Conservation (phyloP, 2,888 invertebrate species). For the Ectemnius lituratus region DNA sequence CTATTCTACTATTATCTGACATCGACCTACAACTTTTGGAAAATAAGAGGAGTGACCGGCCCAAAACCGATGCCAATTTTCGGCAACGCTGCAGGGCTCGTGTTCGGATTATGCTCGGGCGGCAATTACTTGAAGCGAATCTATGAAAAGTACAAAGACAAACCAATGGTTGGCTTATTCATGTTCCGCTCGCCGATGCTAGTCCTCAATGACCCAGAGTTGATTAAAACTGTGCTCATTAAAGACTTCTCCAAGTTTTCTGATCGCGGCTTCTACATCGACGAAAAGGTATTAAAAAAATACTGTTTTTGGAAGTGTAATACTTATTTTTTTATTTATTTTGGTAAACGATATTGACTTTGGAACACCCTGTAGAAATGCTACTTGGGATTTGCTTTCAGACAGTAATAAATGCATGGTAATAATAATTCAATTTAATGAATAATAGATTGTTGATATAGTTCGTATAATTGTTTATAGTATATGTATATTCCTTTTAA, state of each 20-base stretch:
- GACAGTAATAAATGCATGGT: no score
- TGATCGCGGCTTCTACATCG: constrained; percentile 6
- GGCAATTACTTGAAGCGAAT: constrained; percentile 28
- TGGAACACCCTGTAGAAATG: no score
- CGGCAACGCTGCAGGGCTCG: constrained; percentile 72
- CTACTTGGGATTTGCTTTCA: no score
- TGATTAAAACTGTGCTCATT: constrained; percentile 23
- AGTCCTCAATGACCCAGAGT: constrained; percentile 11
- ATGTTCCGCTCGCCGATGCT: background rate
- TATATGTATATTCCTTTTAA: no score
- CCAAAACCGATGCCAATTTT: constrained; percentile 71
- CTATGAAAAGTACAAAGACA: constrained; percentile 52
- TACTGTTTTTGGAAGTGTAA: no score
- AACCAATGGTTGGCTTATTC: constrained; percentile 70
- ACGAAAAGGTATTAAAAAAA: background rate
- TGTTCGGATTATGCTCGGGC: constrained; percentile 33
- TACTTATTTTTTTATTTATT: no score
- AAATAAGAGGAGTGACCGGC: constrained; percentile 71
- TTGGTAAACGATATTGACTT: no score
- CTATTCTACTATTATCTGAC: constrained; percentile 60
- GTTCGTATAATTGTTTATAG: no score
- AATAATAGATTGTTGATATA: no score
- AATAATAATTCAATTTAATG: no score
- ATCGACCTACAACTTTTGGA: constrained; percentile 76
- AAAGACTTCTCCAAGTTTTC: constrained; percentile 16